Evolutionary conservation across 35 echinoderm and acorn worm genomes (phyloP).

Genomic region (Eucidaris tribuloides): DNA sequence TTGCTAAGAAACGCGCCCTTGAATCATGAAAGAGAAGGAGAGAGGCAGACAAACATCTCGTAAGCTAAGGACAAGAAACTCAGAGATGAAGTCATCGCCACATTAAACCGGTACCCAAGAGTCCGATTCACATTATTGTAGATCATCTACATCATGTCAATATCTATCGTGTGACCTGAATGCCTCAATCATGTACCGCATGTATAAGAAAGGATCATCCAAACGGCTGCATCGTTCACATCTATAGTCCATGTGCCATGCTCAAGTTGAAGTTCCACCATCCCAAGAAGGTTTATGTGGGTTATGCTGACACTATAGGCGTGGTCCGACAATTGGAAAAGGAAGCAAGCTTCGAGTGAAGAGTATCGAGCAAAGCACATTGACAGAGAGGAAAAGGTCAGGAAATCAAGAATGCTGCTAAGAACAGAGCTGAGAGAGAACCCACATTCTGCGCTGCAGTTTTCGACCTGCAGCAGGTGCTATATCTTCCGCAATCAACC

Average conservation of each 20-base stretch:
- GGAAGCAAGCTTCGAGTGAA: too few species aligned
- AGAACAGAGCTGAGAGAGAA: background rate
- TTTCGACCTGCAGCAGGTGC: conserved; percentile 58
- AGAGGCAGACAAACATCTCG: conserved; percentile 28
- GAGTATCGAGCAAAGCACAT: too few species aligned
- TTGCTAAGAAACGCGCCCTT: background rate
- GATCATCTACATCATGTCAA: conserved; percentile 1
- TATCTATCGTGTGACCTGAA: conserved; percentile 52
- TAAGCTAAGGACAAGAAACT: conserved; percentile 11
- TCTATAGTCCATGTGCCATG: conserved; percentile 8
- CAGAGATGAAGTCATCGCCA: conserved; percentile 2
- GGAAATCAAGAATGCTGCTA: conserved; percentile 29
- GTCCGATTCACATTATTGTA: conserved; percentile 62
- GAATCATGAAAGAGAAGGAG: conserved; percentile 16
- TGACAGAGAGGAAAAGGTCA: too few species aligned
- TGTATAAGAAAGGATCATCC: conserved; percentile 41
- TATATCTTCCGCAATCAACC: conserved; percentile 43
- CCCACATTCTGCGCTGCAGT: background rate
- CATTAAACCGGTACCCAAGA: conserved; percentile 22
- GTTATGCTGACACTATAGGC: conserved; percentile 39
- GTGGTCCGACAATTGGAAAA: background rate
- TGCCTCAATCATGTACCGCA: conserved; percentile 33
- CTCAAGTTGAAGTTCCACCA: conserved; percentile 56
- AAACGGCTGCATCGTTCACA: background rate
- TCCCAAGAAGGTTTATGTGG: conserved; percentile 62